phyloP scores from a whole-genome alignment of 2,888 invertebrate genomes.

The Heliconius ismenius region DNA sequence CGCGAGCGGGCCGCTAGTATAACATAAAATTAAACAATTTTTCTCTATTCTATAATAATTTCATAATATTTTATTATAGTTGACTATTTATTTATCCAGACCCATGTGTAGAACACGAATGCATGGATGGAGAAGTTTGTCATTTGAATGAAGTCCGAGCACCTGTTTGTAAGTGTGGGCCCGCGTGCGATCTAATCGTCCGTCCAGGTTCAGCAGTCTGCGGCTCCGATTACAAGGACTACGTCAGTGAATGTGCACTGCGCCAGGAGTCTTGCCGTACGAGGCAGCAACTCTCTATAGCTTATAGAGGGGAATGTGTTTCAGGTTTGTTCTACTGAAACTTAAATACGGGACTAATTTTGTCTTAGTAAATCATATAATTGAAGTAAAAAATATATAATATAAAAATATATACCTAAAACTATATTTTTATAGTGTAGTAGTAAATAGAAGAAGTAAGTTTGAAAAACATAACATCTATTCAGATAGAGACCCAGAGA shows the following conservation, averaged over 20 bases:
- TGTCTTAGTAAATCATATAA: not conserved
- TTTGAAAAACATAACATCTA: not conserved
- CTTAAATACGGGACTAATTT: not conserved
- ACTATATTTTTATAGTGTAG: no score
- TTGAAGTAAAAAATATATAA: not conserved
- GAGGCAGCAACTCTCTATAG: slow-evolving; percentile 87
- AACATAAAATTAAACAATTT: no score
- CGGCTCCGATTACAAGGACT: slow-evolving; percentile 90
- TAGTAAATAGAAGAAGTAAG: not conserved
- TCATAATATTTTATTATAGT: no score
- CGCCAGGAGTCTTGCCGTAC: slow-evolving; percentile 90
- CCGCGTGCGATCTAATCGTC: slow-evolving; percentile 88
- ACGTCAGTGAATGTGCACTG: slow-evolving; percentile 90
- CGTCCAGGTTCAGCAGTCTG: slow-evolving; percentile 86
- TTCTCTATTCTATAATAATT: no score
- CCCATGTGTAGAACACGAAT: slow-evolving; percentile 90
- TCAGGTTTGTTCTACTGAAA: slow-evolving; percentile 83
- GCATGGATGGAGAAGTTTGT: slow-evolving; percentile 90
- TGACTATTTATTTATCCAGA: slow-evolving; percentile 78
- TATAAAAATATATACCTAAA: no score
- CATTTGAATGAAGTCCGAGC: slow-evolving; percentile 89
- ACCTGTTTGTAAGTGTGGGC: slow-evolving; percentile 90
- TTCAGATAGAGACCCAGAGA: not conserved
- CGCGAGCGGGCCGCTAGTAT: no score
- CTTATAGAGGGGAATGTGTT: slow-evolving; percentile 91